phyloP scores from a whole-genome alignment of 2,113 vertebrate species.

The Rafetus swinhoei region DNA sequence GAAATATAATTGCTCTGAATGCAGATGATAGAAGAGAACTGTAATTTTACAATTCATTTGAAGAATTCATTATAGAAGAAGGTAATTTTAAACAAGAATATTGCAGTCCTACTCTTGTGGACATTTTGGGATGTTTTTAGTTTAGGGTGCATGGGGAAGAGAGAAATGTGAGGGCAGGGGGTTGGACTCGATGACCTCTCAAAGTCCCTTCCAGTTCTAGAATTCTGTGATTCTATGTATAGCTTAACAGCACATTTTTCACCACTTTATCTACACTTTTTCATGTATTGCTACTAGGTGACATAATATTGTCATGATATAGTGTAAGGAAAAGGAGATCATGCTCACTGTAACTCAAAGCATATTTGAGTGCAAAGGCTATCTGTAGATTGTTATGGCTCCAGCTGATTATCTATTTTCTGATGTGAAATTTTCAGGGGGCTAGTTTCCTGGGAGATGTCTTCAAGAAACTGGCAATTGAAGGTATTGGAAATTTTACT shows the following conservation, averaged over 20 bases:
- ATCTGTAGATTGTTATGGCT: neutral
- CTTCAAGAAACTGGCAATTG: neutral
- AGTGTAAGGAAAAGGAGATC: neutral
- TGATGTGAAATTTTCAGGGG: neutral
- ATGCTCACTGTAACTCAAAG: accelerated
- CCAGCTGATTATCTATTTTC: neutral
- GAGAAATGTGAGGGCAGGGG: neutral
- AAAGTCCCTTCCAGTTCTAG: too few species aligned
- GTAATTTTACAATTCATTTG: neutral
- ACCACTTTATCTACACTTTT: neutral
- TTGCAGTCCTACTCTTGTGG: neutral
- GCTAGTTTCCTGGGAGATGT: neutral
- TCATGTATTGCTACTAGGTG: neutral
- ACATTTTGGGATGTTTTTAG: neutral
- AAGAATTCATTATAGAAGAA: neutral
- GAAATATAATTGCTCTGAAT: neutral
- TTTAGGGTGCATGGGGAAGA: neutral
- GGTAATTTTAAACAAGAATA: neutral
- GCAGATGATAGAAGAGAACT: neutral
- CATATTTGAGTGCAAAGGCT: neutral
- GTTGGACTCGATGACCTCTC: too few species aligned
- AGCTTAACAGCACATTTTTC: neutral
- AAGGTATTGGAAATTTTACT: neutral
- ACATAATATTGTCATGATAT: neutral
- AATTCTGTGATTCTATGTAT: neutral